Evolutionary conservation across 2,888 invertebrate species (phyloP).

Genomic region (Spodoptera littoralis): DNA sequence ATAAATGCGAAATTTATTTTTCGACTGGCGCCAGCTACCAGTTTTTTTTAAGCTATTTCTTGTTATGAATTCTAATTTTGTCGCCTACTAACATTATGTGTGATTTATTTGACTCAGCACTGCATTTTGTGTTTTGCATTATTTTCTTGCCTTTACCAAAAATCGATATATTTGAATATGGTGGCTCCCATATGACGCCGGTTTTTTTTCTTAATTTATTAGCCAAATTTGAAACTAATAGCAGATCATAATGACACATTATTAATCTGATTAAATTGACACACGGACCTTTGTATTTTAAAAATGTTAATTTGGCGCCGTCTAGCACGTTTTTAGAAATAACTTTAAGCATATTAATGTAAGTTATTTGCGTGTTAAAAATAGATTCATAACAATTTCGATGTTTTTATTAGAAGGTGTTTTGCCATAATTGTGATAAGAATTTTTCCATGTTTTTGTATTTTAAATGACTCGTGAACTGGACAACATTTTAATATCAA

Average conservation of each 20-base stretch:
- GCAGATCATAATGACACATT: slow-evolving; percentile 27
- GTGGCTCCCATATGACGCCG: slow-evolving; percentile 13
- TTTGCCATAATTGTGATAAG: neutral
- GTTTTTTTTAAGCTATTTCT: slow-evolving; percentile 40
- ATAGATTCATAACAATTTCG: slow-evolving; percentile 35
- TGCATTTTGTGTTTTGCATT: slow-evolving; percentile 23
- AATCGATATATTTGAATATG: neutral
- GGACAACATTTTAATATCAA: slow-evolving; percentile 16
- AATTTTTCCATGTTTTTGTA: slow-evolving; percentile 2
- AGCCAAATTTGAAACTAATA: slow-evolving; percentile 19
- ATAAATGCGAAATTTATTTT: slow-evolving; percentile 40
- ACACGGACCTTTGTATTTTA: slow-evolving; percentile 20
- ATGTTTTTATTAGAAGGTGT: slow-evolving; percentile 7
- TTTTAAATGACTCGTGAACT: slow-evolving; percentile 8
- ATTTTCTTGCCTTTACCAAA: slow-evolving; percentile 3
- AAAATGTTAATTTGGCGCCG: slow-evolving; percentile 49
- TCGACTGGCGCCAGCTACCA: slow-evolving; percentile 55
- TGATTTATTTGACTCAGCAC: slow-evolving; percentile 38
- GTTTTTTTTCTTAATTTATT: slow-evolving; percentile 20
- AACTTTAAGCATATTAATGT: slow-evolving; percentile 29
- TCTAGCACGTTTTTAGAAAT: slow-evolving; percentile 31
- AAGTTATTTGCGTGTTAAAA: slow-evolving; percentile 37
- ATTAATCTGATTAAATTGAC: slow-evolving; percentile 34
- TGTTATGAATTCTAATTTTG: slow-evolving; percentile 30
- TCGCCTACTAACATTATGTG: slow-evolving; percentile 10